Base-by-base conservation (phyloP, 2,888 invertebrate species). In the Drosophila mayaguana region DNA sequence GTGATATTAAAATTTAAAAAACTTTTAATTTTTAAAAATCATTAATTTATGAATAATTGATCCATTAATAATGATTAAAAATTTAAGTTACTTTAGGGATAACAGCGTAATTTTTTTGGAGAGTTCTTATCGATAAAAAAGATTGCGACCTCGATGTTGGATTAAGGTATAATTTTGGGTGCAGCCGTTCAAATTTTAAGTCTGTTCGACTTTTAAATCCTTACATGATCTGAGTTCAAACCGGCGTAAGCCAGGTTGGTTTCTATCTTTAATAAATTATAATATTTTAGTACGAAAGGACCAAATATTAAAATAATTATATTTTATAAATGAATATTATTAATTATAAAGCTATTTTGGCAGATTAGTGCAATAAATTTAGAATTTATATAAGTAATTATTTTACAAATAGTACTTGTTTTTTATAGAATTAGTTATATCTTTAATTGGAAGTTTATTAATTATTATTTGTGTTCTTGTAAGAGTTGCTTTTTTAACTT, bases 211-310 rank as follows among this genome's bases (percentile, higher is more conserved):
- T 94, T 94, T 96, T 96, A 94, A 95, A 95, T 94, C 94, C 20
- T 96, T 96, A 96, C 96, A 96, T 96, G 96, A 96, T 96, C 95
- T 96, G 96, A 96, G 96, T 96, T 96, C 95, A 96, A 94, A 96
- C 95, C 96, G 96, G 95, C 42, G 42, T 42, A 42, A 43, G 42
- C 18, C 42, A 43, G 42, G 42, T 43, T 43, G 43, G 43, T 43
- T 96, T 96, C 95, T 96, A 96, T 96, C 95, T 95, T 95, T 94
- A 94, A 93, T 92, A 75, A 91, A 80, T 72, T 90, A 84, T 90
- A 92, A 94, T 94, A 94, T 94, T 94, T 95, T 95, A 96, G 96
- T 96, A 96, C 96, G 96, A 96, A 96, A 96, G 96, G 96, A 96
- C 94, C 93, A 93, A 93, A 92, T 84, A 88, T 91, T 80, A 94